Base-by-base conservation (phyloP, 2,888 invertebrate genomes). In the Lithosia quadra region DNA sequence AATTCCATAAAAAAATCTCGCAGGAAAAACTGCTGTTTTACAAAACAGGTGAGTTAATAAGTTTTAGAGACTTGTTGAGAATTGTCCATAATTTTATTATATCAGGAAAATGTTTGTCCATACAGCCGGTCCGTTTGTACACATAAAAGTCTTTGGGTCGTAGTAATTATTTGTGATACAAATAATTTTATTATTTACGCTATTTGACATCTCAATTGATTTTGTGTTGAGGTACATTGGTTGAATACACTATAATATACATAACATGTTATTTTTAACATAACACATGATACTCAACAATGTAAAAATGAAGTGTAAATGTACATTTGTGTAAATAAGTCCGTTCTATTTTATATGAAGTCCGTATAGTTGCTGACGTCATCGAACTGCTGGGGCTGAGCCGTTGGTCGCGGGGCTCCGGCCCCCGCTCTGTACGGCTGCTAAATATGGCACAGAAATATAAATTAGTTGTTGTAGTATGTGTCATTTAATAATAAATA, bases 401-500 rank as follows among this genome's bases (percentile, higher is more conserved):
- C 65, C 24, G 88, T 72, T 11, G 91, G 92, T 4, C 92, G 86
- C 39, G 88, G 85, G 15, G 87, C 85, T 59, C 77, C 88, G 61
- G 88, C 88, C 18, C 90, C 90, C 33, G 93, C 90, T n/a, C 97
- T 92, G 88, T 97, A 97, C 34, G 97, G 97, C 90, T 97, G 97
- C 95, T 97, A 43, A 4, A 67, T n/a, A 70, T 39, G 77, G 8
- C n/a, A 53, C 10, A 22, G 18, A 49, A 21, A 33, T 1, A 33
- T 21, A 3, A 15, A 28, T 11, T 49, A n/a, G n/a, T n/a, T n/a
- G n/a, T 49, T 21, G 28, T 62, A n/a, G 3, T 13, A 18, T 5
- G 4, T 15, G 5, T 4, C 0, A 43, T 5, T 15, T 39, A 43
- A 13, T 43, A 7, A 0, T 18, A 5, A 18, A 43, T 18, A 43